Base-by-base conservation (phyloP, 37 sponge, comb jelly and placozoan genomes). In the Petrosia ficiformis region DNA sequence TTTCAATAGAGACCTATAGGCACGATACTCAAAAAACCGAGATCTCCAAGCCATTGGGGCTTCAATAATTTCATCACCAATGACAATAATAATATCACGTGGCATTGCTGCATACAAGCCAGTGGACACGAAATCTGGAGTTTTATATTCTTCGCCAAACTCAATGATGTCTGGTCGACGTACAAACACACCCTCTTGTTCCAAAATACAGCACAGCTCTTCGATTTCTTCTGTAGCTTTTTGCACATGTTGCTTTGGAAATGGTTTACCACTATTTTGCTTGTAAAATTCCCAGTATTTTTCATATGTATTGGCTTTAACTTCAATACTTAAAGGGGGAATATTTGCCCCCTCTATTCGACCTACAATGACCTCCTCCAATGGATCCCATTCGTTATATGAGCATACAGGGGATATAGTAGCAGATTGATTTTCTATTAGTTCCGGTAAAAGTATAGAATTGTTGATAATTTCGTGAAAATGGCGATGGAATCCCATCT, bases 11-110 rank as follows among this genome's bases (percentile, higher is more conserved):
- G 79, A 52, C 0, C 92, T 79, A 65, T 91, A 91, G 30, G 84
- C 77, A 28, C 72, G 44, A 70, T 87, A 87, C 73, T 91, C 92
- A 68, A 91, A 87, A 83, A 78, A 91, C 11, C 92, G 75, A 8
- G 78, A 80, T 11, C 87, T 42, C 92, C 92, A 91, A 11, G 87
- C 87, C 92, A 91, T 91, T 22, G 92, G 92, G 26, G 92, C 84
- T 63, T 91, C 92, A 19, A 91, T 91, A n/a, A 91, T 82, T 44
- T 91, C 84, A 26, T 91, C 61, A 36, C 92, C 92, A 33, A 91
- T 65, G 26, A 86, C 80, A 67, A 82, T 40, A 43, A 86, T 48
- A 71, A 83, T 63, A 70, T 91, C 92, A 11, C 92, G 41, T 59
- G 87, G 82, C 82, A 87, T 87, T 16, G 87, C 87, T 35, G 73